Evolutionary conservation across 2,797 vertebrate species (phyloP), one percentile per base, ranked within the genome.

Genomic region (Manis crassicaudata): DNA sequence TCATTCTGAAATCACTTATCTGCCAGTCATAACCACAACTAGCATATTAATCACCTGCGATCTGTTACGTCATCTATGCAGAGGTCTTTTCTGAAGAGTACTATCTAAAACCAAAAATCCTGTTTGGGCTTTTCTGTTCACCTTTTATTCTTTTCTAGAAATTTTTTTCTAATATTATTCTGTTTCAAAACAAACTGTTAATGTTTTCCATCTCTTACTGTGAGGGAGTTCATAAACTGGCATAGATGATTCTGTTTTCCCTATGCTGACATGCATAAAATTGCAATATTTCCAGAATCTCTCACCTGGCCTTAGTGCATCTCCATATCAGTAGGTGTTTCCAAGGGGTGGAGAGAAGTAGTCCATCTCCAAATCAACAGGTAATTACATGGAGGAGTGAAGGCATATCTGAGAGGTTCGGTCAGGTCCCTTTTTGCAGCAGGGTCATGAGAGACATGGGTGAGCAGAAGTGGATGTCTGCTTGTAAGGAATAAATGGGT

Each of bases 1-100:
- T 79, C 93, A 92, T 68, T 90, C 62, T 60, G 77, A 79, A 95
- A 88, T 29, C 56, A 40, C n/a, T 0, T 62, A 72, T 87, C 94
- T 75, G 77, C 52, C 50, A 52, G 52, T 79, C 72, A 27, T 40
- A 35, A 29, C 70, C 77, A 77, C 68, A 89, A 82, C 3, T 29
- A 46, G 12, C 58, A 37, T 73, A 68, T 79, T 79, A 80, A 92
- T 81, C 23, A 70, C 40, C 84, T 94, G 43, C n/a, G 85, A 18
- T 90, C 50, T 88, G 43, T 84, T 68, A 37, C 13, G 32, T 35
- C 50, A 50, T 16, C 43, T 43, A 27, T 25, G 20, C 13, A 85
- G 12, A 21, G 5, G 87, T 87, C 46, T 92, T 72, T 93, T 56
- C 58, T 82, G 9, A 43, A 52, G 50, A 37, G 40, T 37, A 43